Evolutionary conservation across 2,797 vertebrate genomes (phyloP), one percentile per base, ranked within the genome.

Genomic region (Falco peregrinus): DNA sequence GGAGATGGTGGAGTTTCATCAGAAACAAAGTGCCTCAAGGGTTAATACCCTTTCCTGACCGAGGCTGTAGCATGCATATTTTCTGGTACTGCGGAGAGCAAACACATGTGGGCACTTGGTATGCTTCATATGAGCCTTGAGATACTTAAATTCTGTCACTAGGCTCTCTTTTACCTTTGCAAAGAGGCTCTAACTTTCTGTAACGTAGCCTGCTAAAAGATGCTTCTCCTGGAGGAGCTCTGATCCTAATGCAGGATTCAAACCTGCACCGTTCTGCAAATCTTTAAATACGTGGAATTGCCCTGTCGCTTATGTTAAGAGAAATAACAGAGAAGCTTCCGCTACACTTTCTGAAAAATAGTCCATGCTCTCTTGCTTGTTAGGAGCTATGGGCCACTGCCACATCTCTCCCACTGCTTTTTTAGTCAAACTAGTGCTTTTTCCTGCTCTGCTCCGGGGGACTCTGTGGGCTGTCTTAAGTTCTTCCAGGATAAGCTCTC

Each of bases 401-500:
- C 12, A 10, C 1, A 0, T 71, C 75, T 92, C 53, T 90, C 45
- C 64, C 24, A 33, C 41, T 64, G 22, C 20, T 74, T 79, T 61
- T 92, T 70, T n/a, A 92, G 80, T 47, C 57, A 70, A 71, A 74
- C 33, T 26, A 28, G 15, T 57, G 22, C 24, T 60, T 84, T 53
- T 64, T 77, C 56, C 68, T 69, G 39, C 57, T 78, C 37, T 61
- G 60, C 84, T 93, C 48, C 48, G 13, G 67, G 31, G 50, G 12
- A 65, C 71, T 83, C 61, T 88, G 41, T 0, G 2, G 53, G 57
- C 26, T 64, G 33, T 80, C 67, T 87, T 67, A 87, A 84, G 56
- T 84, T 91, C 54, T 93, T 80, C 45, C 94, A 90, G 53, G 48
- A 60, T 90, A 90, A 93, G n/a, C 24, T 76, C 60, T 79, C 74